Evolutionary conservation across 1,140 invertebrate species (phyloP), one percentile per base, ranked within the genome.

Genomic region (Bombus breviceps): DNA sequence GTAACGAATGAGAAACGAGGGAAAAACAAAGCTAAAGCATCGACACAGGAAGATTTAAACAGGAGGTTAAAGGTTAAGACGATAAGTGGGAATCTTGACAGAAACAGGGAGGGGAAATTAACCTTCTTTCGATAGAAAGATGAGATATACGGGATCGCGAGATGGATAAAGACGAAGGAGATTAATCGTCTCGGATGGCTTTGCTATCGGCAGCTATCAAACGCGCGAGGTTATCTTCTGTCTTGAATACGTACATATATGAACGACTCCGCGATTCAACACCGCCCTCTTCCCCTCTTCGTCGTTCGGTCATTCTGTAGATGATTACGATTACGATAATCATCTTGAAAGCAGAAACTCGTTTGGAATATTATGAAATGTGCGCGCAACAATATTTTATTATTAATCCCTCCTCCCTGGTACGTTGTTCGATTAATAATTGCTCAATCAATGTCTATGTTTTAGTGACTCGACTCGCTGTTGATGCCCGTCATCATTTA

Each of bases 151-250:
- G 1, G 80, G 34, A 71, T 59, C 73, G 59, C 47, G 32, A 71
- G 80, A 86, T 53, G 81, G 81, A 86, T 83, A 83, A 76, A 77
- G 28, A 77, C 62, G 81, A 59, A 62, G 25, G 64, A 76, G 81
- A 85, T 85, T 81, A 66, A 81, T 81, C 78, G 78, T 72, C 69
- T 57, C 41, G 68, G 41, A 66, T 57, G 22, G 68, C 69, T 64
- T 81, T 85, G 62, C 78, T 41, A 85, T 85, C 69, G 77, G 39
- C 66, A 81, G 77, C 69, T 73, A 84, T 84, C 74, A 43, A 84
- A 69, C 57, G 62, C 39, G 73, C 37, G 43, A 83, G 32, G 32
- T 47, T 57, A 62, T 59, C n/a, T 66, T 68, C 79, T 71, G 68
- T 85, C 69, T 66, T 76, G 73, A 66, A 83, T 83, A 74, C 66